phyloP scores from a whole-genome alignment of 2,797 vertebrate species.

The Telmatherina bonti region DNA sequence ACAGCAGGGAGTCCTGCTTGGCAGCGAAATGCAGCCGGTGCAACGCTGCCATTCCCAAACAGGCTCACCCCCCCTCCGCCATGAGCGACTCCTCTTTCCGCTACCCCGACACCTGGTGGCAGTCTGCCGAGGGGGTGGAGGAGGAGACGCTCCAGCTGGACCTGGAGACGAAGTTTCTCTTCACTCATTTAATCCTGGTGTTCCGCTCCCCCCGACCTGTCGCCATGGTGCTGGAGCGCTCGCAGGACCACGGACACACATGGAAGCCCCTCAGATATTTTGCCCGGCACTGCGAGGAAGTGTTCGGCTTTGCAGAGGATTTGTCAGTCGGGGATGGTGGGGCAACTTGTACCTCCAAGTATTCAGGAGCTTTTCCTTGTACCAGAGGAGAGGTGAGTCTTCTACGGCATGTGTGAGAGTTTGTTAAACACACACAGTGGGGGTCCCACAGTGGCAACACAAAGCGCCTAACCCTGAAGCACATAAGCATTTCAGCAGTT shows the following conservation, averaged over 20 bases:
- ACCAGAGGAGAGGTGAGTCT: conserved; percentile 93
- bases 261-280: conserved; percentile 92
- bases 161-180: conserved; percentile 92
- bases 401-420: too few species aligned
- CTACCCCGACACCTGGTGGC: conserved; percentile 94
- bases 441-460: too few species aligned
- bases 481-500: too few species aligned
- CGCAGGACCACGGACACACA: conserved; percentile 89
- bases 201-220: conserved; percentile 93
- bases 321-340: conserved; percentile 39
- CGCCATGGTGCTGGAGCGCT: conserved; percentile 93
- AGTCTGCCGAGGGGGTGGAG: conserved; percentile 84
- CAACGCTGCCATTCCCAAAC: conserved; percentile 73
- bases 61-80: conserved; percentile 87
- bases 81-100: conserved; percentile 95
- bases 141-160: conserved; percentile 89
- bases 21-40: conserved; percentile 83
- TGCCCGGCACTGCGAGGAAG: conserved; percentile 86
- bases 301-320: conserved; percentile 87
- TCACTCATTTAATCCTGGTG: conserved; percentile 94
- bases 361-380: conserved; percentile 91
- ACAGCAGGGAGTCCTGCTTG: conserved; percentile 50
- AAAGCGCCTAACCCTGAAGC: too few species aligned
- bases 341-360: conserved; percentile 91
- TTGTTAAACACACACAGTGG: too few species aligned